Conservation (phyloP, 2,888 invertebrate species). For the Mellilla xanthometata region DNA sequence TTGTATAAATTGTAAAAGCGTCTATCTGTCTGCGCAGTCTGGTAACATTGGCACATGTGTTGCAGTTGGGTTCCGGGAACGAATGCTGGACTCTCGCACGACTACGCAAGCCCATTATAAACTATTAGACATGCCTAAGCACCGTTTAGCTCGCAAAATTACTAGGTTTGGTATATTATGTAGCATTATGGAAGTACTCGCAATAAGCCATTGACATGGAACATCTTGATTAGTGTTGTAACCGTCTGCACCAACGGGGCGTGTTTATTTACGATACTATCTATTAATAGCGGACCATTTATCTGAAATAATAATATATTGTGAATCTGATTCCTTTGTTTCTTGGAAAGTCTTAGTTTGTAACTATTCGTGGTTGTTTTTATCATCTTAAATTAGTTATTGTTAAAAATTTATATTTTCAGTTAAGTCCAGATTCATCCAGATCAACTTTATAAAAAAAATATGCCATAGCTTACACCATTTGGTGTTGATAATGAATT, state of each 20-base stretch:
- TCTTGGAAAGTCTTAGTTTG: background rate
- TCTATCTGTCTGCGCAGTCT: constrained; percentile 49
- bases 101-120: constrained; percentile 45
- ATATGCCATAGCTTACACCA: too few relatives aligned
- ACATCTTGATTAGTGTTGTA: constrained; percentile 8
- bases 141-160: constrained; percentile 32
- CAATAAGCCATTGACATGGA: constrained; percentile 18
- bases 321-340: constrained; percentile 6
- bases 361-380: background rate
- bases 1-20: constrained; percentile 44
- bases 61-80: constrained; percentile 58
- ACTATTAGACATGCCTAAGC: constrained; percentile 41
- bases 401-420: too few relatives aligned
- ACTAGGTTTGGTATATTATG: constrained; percentile 28
- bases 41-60: constrained; percentile 37
- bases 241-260: background rate
- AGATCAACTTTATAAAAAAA: too few relatives aligned
- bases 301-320: constrained; percentile 4
- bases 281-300: background rate
- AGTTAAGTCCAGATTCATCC: too few relatives aligned
- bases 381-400: too few relatives aligned
- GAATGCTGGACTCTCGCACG: constrained; percentile 52
- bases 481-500: too few relatives aligned
- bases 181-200: constrained; percentile 14
- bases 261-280: constrained; percentile 5